A percentile compares a stretch with the other conserved stretches of the same genome.
These are phyloP conservation scores for Drosophila heteroneura DNA, from an alignment of 2,888 invertebrate species.

Conservation along the genomic window DNA sequence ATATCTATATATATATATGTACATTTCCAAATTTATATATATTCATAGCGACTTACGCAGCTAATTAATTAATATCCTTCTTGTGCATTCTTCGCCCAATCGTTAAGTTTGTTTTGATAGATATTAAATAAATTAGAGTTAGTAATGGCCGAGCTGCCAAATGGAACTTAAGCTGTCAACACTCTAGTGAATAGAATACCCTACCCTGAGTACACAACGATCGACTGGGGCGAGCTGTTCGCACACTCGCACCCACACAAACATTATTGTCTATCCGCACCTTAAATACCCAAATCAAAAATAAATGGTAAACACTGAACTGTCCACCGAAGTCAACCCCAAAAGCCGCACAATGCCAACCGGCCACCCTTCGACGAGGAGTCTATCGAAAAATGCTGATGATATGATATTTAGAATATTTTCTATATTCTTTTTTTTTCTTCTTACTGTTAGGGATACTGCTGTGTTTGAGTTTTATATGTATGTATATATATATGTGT, in stretches of 20 bases:
- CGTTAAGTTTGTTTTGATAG: conserved; percentile 23
- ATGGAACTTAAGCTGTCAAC: conserved; percentile 81
- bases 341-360: conserved; percentile 23
- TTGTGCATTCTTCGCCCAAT: conserved; percentile 5
- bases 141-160: conserved; percentile 64
- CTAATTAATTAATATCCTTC: background rate
- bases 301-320: conserved; percentile 79
- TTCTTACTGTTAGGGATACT: conserved; percentile 11
- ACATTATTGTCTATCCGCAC: conserved; percentile 66
- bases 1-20: background rate
- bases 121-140: conserved; percentile 43
- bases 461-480: conserved; percentile 10
- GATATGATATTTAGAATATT: conserved; percentile 77
- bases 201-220: conserved; percentile 13
- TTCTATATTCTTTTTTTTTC: conserved; percentile 12
- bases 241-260: conserved; percentile 59
- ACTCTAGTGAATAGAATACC: conserved; percentile 41
- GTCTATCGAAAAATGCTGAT: conserved; percentile 79
- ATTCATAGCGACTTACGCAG: background rate
- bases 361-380: conserved; percentile 36
- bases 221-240: conserved; percentile 20
- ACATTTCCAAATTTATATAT: background rate
- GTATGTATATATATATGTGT: background rate
- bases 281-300: conserved; percentile 82
- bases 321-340: conserved; percentile 61